Evolutionary conservation across 1,140 invertebrate species (phyloP).

Genomic region (Anastatus disparis): DNA sequence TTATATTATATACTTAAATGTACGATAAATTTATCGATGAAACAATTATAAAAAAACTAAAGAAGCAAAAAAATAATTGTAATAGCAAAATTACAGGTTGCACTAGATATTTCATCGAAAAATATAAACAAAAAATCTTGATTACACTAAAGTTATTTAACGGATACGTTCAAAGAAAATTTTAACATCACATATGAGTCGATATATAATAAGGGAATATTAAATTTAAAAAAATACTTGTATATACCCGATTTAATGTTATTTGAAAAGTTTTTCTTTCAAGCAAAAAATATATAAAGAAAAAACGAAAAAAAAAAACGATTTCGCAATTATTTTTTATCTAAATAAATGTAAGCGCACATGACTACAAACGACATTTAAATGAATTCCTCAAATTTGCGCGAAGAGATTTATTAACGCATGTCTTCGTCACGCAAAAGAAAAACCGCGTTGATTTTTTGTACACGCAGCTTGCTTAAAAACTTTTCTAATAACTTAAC

Average conservation of each 20-base stretch:
- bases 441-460: conserved; percentile 27
- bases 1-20: conserved; percentile 51
- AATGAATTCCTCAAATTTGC: conserved; percentile 4
- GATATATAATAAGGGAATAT: conserved; percentile 40
- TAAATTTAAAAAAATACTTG: conserved; percentile 46
- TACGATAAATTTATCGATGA: conserved; percentile 33
- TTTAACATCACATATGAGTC: conserved; percentile 16
- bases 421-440: neutral
- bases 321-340: conserved; percentile 7
- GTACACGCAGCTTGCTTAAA: conserved; percentile 26
- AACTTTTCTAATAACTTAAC: conserved; percentile 29
- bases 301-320: neutral
- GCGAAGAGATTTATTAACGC: neutral
- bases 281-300: neutral
- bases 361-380: neutral
- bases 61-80: conserved; percentile 44
- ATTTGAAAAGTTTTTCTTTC: conserved; percentile 36
- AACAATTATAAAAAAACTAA: conserved; percentile 33
- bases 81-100: conserved; percentile 55
- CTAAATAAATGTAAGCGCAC: conserved; percentile 20
- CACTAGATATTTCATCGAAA: conserved; percentile 35
- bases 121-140: neutral
- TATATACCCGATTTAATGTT: conserved; percentile 26
- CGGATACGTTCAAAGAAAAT: conserved; percentile 16
- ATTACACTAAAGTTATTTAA: conserved; percentile 19